Evolutionary conservation across 2,113 vertebrate genomes (phyloP), one percentile per base, ranked within the genome.

Genomic region (Speoplatyrhinus poulsoni): DNA sequence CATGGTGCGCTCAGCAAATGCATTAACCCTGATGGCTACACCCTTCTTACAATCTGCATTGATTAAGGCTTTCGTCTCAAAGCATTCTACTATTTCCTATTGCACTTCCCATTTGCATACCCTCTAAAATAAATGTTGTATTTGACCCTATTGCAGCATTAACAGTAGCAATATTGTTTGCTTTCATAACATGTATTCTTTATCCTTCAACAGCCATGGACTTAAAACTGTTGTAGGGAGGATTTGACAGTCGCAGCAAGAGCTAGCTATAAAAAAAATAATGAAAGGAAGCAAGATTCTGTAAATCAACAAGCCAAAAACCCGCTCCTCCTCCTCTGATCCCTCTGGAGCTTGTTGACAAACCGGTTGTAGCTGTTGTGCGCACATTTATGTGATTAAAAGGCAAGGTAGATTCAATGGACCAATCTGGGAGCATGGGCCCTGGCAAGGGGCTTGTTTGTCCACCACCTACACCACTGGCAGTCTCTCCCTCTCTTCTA

Each of bases 131-230:
- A n/a, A 62, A 66, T 80, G 73, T 59, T 64, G 50, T 56, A 72
- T 72, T 48, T 67, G 66, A 56, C 62, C 13, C 36, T 61, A 55
- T 60, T 69, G 65, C 69, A 74, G 12, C 71, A 15, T 49, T 75
- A 52, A 54, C 62, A 69, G 76, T 65, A 48, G 62, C 74, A 59
- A 68, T 67, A 61, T 73, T 59, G 64, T 69, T 77, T 70, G 56
- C 68, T 46, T 69, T 72, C 41, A 60, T 67, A 60, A 17, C 68
- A 67, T 84, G 67, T 56, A 60, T 76, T 79, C 49, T 65, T 69
- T 46, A 32, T 65, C 3, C 0, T 55, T 69, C 67, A 75, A 81
- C 81, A 68, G 62, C 70, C 73, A 46, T 80, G 26, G 26, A 26
- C 2, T 26, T 26, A 26, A 26, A 26, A 26, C 26, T 26, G 26